Base-by-base conservation (phyloP, 1,140 invertebrate species). In the Drosophila nigrodunni region DNA sequence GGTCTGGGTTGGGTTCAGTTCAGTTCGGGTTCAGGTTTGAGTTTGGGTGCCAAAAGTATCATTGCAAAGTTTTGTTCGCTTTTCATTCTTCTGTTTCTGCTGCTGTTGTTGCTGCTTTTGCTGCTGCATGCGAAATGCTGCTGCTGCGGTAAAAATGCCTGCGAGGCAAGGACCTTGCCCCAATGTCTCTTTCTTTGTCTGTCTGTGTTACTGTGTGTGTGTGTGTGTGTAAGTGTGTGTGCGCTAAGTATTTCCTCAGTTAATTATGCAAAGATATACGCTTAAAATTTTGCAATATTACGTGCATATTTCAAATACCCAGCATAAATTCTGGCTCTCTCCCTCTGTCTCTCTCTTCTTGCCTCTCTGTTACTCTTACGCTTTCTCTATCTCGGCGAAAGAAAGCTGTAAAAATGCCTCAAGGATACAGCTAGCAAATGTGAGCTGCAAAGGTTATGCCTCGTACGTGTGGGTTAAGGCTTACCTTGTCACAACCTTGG, bases 281-380 rank as follows among this genome's bases (percentile, higher is more conserved):
- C 78, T 89, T 89, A 89, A 89, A 90, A 89, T 89, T 89, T 89
- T 90, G 85, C 85, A 89, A 89, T 89, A 89, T 89, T 89, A 89
- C 85, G 85, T 89, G 81, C 86, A 89, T 89, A 89, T 81, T 89
- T 89, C 86, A 89, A 89, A 89, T 90, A 90, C 78, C 62, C 72
- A 64, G 62, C 71, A 55, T 74, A 73, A 73, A 73, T 77, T 66
- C 68, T 54, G 11, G 3, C n/a, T 35, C 50, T 35, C 50, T 54
- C 49, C 25, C n/a, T 55, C 34, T 37, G 3, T 54, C 34, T 41
- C 34, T 59, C 41, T 61, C 35, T 54, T 55, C 52, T 15, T 7
- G 6, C 50, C 35, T 35, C 10, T 52, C 10, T 46, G 2, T n/a
- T n/a, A n/a, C 44, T 21, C 46, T 49, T n/a, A 3, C 44, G 5